Evolutionary conservation across 2,888 invertebrate genomes (phyloP).

Genomic region (Esperia sulphurella): DNA sequence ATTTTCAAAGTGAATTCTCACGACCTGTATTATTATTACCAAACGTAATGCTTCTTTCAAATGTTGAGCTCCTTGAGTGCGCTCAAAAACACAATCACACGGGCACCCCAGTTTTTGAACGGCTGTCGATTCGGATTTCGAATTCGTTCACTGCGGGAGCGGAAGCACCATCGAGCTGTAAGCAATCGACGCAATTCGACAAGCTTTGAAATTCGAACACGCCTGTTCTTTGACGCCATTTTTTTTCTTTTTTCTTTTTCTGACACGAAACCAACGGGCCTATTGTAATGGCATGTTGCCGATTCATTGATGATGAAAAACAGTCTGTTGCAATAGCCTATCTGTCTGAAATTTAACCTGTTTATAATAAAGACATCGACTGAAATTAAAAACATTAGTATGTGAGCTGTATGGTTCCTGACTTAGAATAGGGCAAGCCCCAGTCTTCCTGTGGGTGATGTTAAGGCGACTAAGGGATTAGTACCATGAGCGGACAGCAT

Average conservation of each 20-base stretch:
- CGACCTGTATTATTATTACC: slow-evolving; percentile 2
- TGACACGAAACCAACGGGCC: slow-evolving; percentile 6
- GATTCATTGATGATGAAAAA: too few relatives aligned
- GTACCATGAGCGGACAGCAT: too few relatives aligned
- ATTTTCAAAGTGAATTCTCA: neutral
- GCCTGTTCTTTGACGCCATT: slow-evolving; percentile 30
- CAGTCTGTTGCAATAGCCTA: too few relatives aligned
- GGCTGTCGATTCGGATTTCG: slow-evolving; percentile 26
- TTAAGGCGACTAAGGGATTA: too few relatives aligned
- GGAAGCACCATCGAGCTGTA: slow-evolving; percentile 29
- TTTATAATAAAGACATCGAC: too few relatives aligned
- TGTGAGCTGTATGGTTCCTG: too few relatives aligned
- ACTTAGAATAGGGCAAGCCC: too few relatives aligned
- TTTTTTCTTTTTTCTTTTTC: slow-evolving; percentile 18
- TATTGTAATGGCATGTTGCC: neutral
- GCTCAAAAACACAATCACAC: slow-evolving; percentile 23
- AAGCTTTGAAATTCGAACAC: slow-evolving; percentile 51
- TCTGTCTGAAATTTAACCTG: too few relatives aligned
- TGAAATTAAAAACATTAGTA: too few relatives aligned
- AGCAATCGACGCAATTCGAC: slow-evolving; percentile 54
- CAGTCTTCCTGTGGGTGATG: too few relatives aligned
- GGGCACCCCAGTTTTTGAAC: slow-evolving; percentile 43
- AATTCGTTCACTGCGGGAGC: slow-evolving; percentile 13
- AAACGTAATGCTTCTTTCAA: neutral
- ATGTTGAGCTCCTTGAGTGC: slow-evolving; percentile 24